A percentile compares a stretch with the other conserved stretches of the same genome.
Evolutionary conservation across 1,140 invertebrate genomes (phyloP).

Genomic region (Probaryconus sp.): DNA sequence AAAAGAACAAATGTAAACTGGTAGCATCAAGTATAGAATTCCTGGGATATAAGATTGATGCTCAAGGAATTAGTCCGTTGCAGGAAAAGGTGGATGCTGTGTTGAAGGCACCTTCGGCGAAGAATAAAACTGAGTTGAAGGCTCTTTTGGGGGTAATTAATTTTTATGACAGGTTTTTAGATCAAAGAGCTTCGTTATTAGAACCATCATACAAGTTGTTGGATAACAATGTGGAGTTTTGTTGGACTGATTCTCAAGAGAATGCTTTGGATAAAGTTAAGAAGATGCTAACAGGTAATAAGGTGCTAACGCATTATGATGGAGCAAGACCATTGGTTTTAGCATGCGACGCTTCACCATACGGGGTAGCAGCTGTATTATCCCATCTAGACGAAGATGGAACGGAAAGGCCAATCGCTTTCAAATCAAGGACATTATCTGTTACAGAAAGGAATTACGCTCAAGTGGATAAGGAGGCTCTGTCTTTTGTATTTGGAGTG

Average conservation of each 20-base stretch:
- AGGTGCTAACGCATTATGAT: conserved; percentile 67
- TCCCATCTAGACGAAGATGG: conserved; percentile 36
- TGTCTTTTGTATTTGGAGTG: too few species aligned
- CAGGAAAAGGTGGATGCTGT: too few species aligned
- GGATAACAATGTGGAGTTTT: conserved; percentile 20
- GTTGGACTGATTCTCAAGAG: conserved; percentile 62
- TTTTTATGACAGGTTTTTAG: conserved; percentile 68
- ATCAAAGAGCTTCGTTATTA: conserved; percentile 58
- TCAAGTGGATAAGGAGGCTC: too few species aligned
- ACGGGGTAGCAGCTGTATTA: too few species aligned
- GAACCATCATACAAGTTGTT: conserved; percentile 51
- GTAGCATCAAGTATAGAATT: too few species aligned
- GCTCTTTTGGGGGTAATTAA: conserved; percentile 67
- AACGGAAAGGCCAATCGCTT: too few species aligned
- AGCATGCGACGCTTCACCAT: conserved; percentile 36
- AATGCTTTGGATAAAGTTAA: conserved; percentile 64
- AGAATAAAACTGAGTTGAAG: conserved; percentile 66
- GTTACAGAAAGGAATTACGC: too few species aligned
- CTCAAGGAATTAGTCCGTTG: too few species aligned
- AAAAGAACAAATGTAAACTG: too few species aligned
- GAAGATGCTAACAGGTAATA: conserved; percentile 64
- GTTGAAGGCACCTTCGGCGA: conserved; percentile 65
- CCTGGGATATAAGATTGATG: too few species aligned
- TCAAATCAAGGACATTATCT: too few species aligned
- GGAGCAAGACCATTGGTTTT: background rate